Evolutionary conservation across 2,888 invertebrate species (phyloP), one percentile per base, ranked within the genome.

Genomic region (Crossocerus cetratus): DNA sequence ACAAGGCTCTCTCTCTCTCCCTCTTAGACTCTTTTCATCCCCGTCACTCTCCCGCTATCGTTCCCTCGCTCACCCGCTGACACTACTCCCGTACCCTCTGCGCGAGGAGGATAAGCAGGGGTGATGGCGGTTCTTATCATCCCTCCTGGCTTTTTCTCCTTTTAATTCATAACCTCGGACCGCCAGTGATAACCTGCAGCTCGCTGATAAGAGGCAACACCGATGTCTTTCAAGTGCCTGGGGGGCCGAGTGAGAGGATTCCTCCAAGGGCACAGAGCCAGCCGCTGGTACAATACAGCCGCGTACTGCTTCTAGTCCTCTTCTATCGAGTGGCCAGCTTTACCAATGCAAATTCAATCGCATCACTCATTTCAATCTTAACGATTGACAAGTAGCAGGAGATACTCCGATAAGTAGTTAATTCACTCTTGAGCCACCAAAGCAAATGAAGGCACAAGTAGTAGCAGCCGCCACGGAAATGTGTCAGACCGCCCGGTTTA

Each of bases 141-240:
- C 58, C 49, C 67, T 54, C 44, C 43, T 5, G 11, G 8, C 49
- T 62, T 65, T 62, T 60, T 69, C 74, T 71, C 73, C 71, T 76
- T 76, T 83, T 81, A 81, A 80, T 81, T 76, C 81, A 79, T 81
- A 81, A 79, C 78, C 69, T 79, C 69, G 69, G 71, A 63, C 74
- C 72, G 65, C 23, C 72, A 32, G 54, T 65, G 81, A 81, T 81
- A 81, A 81, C 81, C 81, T 81, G 81, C 74, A 72, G 72, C 71
- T 68, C 67, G 78, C 61, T 69, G 84, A 84, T 84, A 81, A 77
- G 77, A 32, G 32, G 58, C 55, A 21, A 18, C 49, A 13, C 16
- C 43, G 60, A 55, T 66, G 77, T 74, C 79, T 80, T 72, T 58
- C 57, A 32, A 22, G 69, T 54, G 56, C 22, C 21, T 56, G 3